Percentiles rank a stretch among this genome's conserved stretches.
Evolutionary conservation across 2,888 invertebrate genomes (phyloP).

Genomic region (Volucella zonaria): DNA sequence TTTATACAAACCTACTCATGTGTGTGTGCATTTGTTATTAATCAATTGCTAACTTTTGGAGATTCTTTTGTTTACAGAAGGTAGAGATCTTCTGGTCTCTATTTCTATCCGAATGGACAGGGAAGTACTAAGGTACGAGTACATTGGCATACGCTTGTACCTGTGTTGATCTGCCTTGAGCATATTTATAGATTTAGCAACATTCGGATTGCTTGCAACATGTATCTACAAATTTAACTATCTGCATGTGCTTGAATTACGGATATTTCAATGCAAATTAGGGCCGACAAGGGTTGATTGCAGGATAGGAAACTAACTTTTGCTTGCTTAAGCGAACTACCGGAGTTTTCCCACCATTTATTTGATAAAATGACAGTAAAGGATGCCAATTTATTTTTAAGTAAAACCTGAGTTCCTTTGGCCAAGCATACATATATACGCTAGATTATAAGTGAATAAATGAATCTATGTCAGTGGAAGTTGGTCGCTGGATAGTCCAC

Average conservation of each 20-base stretch:
- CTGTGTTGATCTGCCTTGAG: conserved; percentile 34
- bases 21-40: conserved; percentile 15
- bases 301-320: background rate
- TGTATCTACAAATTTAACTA: conserved; percentile 60
- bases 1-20: too few relatives aligned
- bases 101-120: conserved; percentile 32
- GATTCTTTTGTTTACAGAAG: background rate
- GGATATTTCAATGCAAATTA: conserved; percentile 56
- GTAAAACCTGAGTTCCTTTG: conserved; percentile 36
- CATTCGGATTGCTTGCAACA: conserved; percentile 67
- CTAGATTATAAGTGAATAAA: background rate
- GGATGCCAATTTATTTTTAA: conserved; percentile 62
- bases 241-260: conserved; percentile 15
- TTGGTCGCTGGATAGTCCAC: conserved; percentile 60
- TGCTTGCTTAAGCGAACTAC: too few relatives aligned
- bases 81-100: too few relatives aligned
- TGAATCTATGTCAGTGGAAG: conserved; percentile 23
- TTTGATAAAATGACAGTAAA: conserved; percentile 44
- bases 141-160: too few relatives aligned
- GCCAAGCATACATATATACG: conserved; percentile 45
- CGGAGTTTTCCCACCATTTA: conserved; percentile 26
- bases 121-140: conserved; percentile 20
- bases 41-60: conserved; percentile 49
- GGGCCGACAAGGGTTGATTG: conserved; percentile 55
- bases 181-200: conserved; percentile 65